phyloP scores from a whole-genome alignment of 2,113 vertebrate genomes.

The Melanerpes aurifrons region DNA sequence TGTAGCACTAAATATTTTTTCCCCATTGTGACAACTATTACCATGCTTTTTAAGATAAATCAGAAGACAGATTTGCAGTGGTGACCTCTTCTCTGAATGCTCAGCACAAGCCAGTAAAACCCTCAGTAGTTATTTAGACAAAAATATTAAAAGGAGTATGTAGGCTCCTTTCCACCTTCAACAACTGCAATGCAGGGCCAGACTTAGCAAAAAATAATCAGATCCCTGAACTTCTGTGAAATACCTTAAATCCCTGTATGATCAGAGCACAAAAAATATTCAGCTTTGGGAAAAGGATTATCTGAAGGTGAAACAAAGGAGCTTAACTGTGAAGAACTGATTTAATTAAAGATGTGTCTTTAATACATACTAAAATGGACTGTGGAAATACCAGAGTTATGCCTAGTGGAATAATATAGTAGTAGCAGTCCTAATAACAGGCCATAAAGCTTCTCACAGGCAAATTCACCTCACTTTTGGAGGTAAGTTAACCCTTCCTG shows the following conservation, averaged over 20 bases:
- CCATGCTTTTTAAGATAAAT: background rate
- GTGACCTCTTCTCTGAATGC: background rate
- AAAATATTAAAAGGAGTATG: background rate
- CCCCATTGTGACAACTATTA: background rate
- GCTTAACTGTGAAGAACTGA: background rate
- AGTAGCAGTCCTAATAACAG: background rate
- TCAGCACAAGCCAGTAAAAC: background rate
- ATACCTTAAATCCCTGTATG: background rate
- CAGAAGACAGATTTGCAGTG: background rate
- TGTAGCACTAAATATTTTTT: background rate
- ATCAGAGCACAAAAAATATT: background rate
- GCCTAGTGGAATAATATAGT: background rate
- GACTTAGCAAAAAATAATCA: background rate
- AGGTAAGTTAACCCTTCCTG: background rate
- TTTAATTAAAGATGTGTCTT: background rate
- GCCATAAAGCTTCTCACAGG: accelerated
- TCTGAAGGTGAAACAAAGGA: conserved; percentile 11
- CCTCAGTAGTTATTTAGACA: background rate
- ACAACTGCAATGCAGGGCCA: background rate
- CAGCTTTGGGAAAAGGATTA: background rate
- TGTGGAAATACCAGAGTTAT: background rate
- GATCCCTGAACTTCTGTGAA: background rate
- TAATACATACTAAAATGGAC: background rate
- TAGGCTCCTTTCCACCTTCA: background rate
- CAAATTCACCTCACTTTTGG: background rate